Percentiles rank a stretch among this genome's conserved stretches.
These are phyloP conservation scores for Cordilura impudica DNA, from an alignment of 2,888 invertebrate species.

Conservation along the genomic window DNA sequence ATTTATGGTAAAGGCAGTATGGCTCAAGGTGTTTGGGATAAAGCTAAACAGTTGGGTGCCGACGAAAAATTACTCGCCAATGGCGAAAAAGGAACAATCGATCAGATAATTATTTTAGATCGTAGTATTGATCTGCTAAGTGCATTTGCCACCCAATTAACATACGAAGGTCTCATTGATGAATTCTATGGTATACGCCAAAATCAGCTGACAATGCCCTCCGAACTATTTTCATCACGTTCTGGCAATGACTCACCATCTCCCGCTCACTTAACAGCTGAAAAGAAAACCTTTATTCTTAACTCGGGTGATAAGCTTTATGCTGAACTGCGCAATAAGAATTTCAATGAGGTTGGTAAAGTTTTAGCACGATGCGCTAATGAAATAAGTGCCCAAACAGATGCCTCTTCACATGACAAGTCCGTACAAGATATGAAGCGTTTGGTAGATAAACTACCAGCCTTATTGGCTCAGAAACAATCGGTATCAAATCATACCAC, in stretches of 20 bases:
- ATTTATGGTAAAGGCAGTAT: conserved; percentile 94
- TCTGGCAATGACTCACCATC: conserved; percentile 77
- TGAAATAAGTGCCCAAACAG: conserved; percentile 89
- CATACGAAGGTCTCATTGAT: conserved; percentile 98
- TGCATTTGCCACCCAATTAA: conserved; percentile 94
- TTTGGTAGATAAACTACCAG: conserved; percentile 93
- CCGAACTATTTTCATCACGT: conserved; percentile 88
- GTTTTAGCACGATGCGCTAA: conserved; percentile 92
- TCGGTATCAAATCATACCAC: conserved; percentile 93
- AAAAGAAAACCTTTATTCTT: conserved; percentile 87
- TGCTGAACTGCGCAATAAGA: conserved; percentile 93
- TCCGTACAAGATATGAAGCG: conserved; percentile 97
- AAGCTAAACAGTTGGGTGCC: conserved; percentile 87
- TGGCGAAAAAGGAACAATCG: conserved; percentile 84
- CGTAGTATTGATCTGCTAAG: conserved; percentile 94
- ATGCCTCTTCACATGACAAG: conserved; percentile 90
- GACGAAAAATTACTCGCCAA: conserved; percentile 78
- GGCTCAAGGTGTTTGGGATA: conserved; percentile 92
- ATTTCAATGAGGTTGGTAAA: conserved; percentile 93
- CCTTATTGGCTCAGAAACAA: conserved; percentile 90
- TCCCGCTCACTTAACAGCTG: conserved; percentile 75
- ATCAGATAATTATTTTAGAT: conserved; percentile 93
- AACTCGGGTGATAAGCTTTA: conserved; percentile 94
- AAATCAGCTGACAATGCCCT: conserved; percentile 89
- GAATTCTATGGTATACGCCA: conserved; percentile 93